Percentiles rank a stretch among this genome's conserved stretches.
Conservation (phyloP, 2,888 invertebrate genomes). For the Microchrysa polita region DNA sequence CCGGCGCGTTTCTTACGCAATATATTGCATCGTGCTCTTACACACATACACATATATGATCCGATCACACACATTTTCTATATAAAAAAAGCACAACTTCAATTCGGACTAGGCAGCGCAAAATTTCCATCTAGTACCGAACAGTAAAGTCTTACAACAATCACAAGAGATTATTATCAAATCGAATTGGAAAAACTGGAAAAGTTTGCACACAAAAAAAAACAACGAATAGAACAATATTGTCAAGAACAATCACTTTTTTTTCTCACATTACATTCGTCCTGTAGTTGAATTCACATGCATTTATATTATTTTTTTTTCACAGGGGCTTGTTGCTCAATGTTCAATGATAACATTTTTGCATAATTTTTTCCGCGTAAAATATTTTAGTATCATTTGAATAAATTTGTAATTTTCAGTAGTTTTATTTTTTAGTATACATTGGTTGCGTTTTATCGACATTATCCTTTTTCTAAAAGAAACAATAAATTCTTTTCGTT, state of each 20-base stretch:
- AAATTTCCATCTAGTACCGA: background rate
- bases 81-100: background rate
- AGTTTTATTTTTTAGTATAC: slow-evolving; percentile 4
- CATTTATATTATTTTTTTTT: background rate
- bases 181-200: background rate
- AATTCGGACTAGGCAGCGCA: background rate
- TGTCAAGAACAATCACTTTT: slow-evolving; percentile 51
- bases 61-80: background rate
- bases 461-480: background rate
- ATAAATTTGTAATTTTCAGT: background rate
- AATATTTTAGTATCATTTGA: background rate
- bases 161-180: slow-evolving; percentile 6
- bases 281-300: slow-evolving; percentile 32
- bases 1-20: slow-evolving; percentile 25
- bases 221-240: slow-evolving; percentile 43
- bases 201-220: slow-evolving; percentile 15
- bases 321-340: too few species aligned
- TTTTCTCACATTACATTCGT: slow-evolving; percentile 37
- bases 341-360: background rate
- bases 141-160: background rate
- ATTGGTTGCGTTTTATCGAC: background rate
- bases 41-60: background rate
- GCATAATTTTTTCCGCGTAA: background rate
- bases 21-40: background rate
- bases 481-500: too few species aligned